These are phyloP conservation scores for Plebejus anna DNA, from an alignment of 2,888 invertebrate genomes.

Conservation along the genomic window DNA sequence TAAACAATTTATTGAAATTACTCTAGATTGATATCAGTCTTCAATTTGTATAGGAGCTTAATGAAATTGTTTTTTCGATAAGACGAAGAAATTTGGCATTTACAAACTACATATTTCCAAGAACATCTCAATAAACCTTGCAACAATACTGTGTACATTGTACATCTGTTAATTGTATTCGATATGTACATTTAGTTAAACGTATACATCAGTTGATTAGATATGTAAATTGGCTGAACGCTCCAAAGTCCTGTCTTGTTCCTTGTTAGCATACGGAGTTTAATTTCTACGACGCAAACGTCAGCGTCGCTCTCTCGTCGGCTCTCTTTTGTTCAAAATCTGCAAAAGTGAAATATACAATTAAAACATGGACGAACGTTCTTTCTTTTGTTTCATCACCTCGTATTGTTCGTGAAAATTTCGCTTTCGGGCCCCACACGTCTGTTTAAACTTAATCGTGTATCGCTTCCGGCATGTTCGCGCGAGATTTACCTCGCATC, in stretches of 20 bases:
- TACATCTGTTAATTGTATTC: neutral
- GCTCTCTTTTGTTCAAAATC: neutral
- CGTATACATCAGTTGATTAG: slow-evolving; percentile 18
- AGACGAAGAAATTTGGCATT: neutral
- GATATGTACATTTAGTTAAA: slow-evolving; percentile 6
- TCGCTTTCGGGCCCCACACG: neutral
- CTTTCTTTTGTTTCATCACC: neutral
- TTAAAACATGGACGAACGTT: slow-evolving; percentile 6
- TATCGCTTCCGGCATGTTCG: neutral
- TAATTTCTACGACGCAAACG: neutral
- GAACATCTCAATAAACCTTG: neutral
- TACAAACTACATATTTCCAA: neutral
- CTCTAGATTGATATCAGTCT: no score
- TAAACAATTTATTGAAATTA: neutral
- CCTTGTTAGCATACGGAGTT: slow-evolving; percentile 15
- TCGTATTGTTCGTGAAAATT: neutral
- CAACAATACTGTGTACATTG: neutral
- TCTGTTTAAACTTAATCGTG: slow-evolving; percentile 1
- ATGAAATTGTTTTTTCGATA: neutral
- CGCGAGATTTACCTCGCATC: slow-evolving; percentile 8
- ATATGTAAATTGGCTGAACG: slow-evolving; percentile 27
- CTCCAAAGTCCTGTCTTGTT: slow-evolving; percentile 12
- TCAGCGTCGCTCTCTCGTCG: neutral
- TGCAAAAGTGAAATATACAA: neutral
- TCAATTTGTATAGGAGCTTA: no score